phyloP scores from a whole-genome alignment of 2,113 vertebrate genomes.

The Podarcis raffonei region DNA sequence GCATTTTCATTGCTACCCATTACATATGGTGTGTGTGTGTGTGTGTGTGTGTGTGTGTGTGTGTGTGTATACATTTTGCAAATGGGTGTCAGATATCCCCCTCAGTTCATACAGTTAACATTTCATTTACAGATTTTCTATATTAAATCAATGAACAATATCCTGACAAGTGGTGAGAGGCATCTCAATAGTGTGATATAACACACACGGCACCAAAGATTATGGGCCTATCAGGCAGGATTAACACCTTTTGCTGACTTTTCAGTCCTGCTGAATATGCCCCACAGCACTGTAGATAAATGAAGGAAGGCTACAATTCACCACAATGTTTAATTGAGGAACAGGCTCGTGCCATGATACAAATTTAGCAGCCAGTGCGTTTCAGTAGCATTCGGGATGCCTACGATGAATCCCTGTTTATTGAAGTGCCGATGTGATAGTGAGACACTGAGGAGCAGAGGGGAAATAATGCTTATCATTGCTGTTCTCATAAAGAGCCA shows the following conservation, averaged over 20 bases:
- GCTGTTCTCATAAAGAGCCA: slow-evolving; percentile 54
- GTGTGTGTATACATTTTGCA: no score
- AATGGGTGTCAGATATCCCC: slow-evolving; percentile 28
- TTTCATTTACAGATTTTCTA: slow-evolving; percentile 55
- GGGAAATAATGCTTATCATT: slow-evolving; percentile 44
- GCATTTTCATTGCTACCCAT: no score
- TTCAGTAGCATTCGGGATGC: slow-evolving; percentile 54
- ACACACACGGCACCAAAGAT: slow-evolving; percentile 44
- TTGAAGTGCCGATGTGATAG: slow-evolving; percentile 51
- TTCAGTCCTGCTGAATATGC: slow-evolving; percentile 60
- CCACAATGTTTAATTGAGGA: slow-evolving; percentile 47
- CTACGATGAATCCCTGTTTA: slow-evolving; percentile 54
- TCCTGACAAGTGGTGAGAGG: slow-evolving; percentile 45
- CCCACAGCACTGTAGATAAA: slow-evolving; percentile 46
- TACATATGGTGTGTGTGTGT: no score
- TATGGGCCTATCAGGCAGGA: slow-evolving; percentile 61
- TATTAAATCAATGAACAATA: slow-evolving; percentile 58
- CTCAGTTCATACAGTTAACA: slow-evolving; percentile 28
- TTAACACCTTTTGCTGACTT: slow-evolving; percentile 68
- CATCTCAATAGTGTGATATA: slow-evolving; percentile 53
- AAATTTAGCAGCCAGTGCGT: slow-evolving; percentile 55
- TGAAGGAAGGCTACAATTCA: slow-evolving; percentile 41
- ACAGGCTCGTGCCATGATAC: slow-evolving; percentile 35
- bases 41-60: no score
- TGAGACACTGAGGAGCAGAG: slow-evolving; percentile 46